phyloP scores from a whole-genome alignment of 2,888 invertebrate species.

The Leptinotarsa haldemani region DNA sequence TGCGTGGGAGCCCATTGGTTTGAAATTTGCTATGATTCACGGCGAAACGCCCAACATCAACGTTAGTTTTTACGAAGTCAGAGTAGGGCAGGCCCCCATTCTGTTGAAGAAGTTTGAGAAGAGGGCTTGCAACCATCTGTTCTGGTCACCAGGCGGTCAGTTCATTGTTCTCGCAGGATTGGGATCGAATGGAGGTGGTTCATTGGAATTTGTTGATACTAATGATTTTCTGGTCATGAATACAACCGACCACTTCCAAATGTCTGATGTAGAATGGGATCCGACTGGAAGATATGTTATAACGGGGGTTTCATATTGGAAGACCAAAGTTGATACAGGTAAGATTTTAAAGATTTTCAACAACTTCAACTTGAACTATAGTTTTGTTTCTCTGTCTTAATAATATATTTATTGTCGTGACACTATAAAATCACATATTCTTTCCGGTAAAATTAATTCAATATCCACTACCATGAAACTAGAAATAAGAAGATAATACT shows the following conservation, averaged over 20 bases:
- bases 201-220: slow-evolving; percentile 94
- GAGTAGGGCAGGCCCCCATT: slow-evolving; percentile 89
- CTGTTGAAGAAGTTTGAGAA: slow-evolving; percentile 90
- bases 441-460: too few species aligned
- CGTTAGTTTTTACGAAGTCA: slow-evolving; percentile 92
- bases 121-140: slow-evolving; percentile 89
- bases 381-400: too few species aligned
- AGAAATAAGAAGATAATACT: too few species aligned
- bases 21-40: slow-evolving; percentile 96
- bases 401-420: too few species aligned
- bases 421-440: too few species aligned
- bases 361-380: slow-evolving; percentile 45
- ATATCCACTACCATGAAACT: too few species aligned
- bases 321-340: slow-evolving; percentile 85
- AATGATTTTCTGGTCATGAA: slow-evolving; percentile 96
- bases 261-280: slow-evolving; percentile 98
- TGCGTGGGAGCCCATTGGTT: slow-evolving; percentile 98
- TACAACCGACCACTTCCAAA: slow-evolving; percentile 90
- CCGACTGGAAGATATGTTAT: slow-evolving; percentile 98
- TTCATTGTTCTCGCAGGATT: slow-evolving; percentile 94
- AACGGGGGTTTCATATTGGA: slow-evolving; percentile 95
- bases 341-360: slow-evolving; percentile 45
- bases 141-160: slow-evolving; percentile 97
- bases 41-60: slow-evolving; percentile 88
- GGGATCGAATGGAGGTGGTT: slow-evolving; percentile 86